Evolutionary conservation across 37 sponge, comb jelly and placozoan species (phyloP).

Genomic region (Lycopodina hypogea): DNA sequence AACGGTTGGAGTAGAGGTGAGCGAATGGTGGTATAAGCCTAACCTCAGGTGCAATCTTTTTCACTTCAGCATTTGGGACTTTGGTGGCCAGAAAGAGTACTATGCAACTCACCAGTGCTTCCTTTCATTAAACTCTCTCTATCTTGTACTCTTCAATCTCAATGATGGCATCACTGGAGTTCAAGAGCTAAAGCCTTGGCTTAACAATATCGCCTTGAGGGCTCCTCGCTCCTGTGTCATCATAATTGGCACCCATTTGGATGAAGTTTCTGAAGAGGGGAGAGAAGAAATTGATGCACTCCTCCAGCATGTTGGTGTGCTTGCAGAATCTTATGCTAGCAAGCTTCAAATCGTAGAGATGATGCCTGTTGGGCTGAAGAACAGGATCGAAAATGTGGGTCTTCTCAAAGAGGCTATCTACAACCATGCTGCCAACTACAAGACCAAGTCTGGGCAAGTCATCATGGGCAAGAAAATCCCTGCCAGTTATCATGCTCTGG

Average conservation of each 20-base stretch:
- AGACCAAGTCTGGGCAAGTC: constrained; percentile 27
- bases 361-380: constrained; percentile 58
- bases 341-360: constrained; percentile 66
- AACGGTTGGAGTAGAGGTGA: constrained; percentile 93
- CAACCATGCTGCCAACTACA: constrained; percentile 69
- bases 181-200: constrained; percentile 85
- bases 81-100: constrained; percentile 94
- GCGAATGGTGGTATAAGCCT: constrained; percentile 73
- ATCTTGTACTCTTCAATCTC: constrained; percentile 80
- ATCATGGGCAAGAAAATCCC: constrained; percentile 86
- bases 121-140: constrained; percentile 85
- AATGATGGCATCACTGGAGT: constrained; percentile 72
- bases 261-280: constrained; percentile 66
- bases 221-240: constrained; percentile 80
- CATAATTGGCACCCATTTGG: constrained; percentile 85
- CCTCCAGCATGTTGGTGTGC: constrained; percentile 36
- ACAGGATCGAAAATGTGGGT: constrained; percentile 59
- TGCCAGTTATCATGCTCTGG: constrained; percentile 82
- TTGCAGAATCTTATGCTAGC: constrained; percentile 31
- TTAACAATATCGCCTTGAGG: constrained; percentile 84
- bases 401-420: constrained; percentile 82
- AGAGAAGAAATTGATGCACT: constrained; percentile 35
- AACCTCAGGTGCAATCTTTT: constrained; percentile 40
- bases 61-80: constrained; percentile 93
- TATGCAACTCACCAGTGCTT: constrained; percentile 98